These are phyloP conservation scores for Helleia helle DNA, from an alignment of 2,888 invertebrate genomes.

Conservation along the genomic window DNA sequence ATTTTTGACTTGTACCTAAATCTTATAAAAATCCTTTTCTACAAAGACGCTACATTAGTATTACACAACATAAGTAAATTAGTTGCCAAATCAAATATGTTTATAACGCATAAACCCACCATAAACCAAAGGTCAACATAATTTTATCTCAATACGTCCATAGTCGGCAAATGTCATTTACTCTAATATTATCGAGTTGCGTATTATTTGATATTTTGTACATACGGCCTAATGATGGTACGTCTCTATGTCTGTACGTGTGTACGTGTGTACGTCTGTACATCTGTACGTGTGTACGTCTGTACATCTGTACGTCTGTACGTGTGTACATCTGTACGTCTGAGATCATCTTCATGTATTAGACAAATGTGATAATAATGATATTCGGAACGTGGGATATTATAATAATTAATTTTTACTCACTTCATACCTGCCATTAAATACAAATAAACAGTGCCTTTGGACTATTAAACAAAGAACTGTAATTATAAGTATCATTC, in stretches of 20 bases:
- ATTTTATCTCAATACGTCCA: background rate
- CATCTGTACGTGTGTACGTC: no score
- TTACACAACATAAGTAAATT: no score
- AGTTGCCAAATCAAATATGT: background rate
- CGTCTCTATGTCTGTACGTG: no score
- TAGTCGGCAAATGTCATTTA: background rate
- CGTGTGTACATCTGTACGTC: no score
- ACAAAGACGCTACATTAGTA: no score
- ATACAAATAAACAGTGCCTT: background rate
- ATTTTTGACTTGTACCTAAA: no score
- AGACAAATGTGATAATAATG: background rate
- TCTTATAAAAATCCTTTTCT: no score
- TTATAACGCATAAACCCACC: background rate
- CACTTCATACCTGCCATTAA: background rate
- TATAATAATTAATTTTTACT: no score
- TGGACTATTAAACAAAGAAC: no score
- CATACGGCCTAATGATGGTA: background rate
- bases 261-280: no score
- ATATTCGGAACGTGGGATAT: background rate
- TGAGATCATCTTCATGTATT: background rate
- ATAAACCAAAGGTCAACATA: background rate
- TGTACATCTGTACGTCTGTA: no score
- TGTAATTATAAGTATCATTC: no score
- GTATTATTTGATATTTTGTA: background rate
- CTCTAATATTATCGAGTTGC: conserved; percentile 2